Percentiles rank a stretch among this genome's conserved stretches.
Conservation (phyloP, 2,888 invertebrate species). For the Steromphala cineraria region DNA sequence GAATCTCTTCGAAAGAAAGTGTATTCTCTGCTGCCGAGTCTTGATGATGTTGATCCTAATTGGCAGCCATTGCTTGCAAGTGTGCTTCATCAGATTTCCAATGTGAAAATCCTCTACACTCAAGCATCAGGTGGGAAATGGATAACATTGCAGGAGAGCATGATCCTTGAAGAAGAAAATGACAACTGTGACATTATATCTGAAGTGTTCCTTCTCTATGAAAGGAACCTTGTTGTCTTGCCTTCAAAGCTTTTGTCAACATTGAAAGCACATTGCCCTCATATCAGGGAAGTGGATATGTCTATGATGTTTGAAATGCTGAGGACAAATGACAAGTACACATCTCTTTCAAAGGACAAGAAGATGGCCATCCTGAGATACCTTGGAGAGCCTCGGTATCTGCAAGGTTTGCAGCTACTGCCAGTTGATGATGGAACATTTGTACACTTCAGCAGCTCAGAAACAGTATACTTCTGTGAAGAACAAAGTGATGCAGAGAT, state of each 20-base stretch:
- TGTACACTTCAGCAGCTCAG: not conserved
- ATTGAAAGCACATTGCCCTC: not conserved
- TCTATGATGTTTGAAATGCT: not conserved
- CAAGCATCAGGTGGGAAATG: not conserved
- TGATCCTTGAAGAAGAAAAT: not conserved
- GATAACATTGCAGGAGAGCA: not conserved
- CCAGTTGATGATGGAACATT: slow-evolving; percentile 21
- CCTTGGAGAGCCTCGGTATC: not conserved
- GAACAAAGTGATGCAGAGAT: not conserved
- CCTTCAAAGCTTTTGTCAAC: not conserved
- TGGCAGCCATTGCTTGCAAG: slow-evolving; percentile 53
- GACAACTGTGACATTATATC: not conserved
- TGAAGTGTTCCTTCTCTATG: not conserved
- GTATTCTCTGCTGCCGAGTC: slow-evolving; percentile 35
- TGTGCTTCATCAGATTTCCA: slow-evolving; percentile 43
- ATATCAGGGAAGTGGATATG: not conserved
- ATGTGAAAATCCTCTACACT: slow-evolving; percentile 1
- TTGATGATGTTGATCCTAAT: slow-evolving; percentile 24
- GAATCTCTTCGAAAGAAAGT: slow-evolving; percentile 21
- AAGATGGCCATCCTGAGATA: slow-evolving; percentile 5
- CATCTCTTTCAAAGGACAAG: not conserved
- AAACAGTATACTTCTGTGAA: slow-evolving; percentile 3
- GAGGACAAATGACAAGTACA: not conserved
- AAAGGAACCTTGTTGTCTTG: not conserved
- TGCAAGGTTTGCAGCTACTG: not conserved